Percentiles rank a stretch among this genome's conserved stretches.
Evolutionary conservation across 2,888 invertebrate genomes (phyloP).

Genomic region (Agonopterix heracliana): DNA sequence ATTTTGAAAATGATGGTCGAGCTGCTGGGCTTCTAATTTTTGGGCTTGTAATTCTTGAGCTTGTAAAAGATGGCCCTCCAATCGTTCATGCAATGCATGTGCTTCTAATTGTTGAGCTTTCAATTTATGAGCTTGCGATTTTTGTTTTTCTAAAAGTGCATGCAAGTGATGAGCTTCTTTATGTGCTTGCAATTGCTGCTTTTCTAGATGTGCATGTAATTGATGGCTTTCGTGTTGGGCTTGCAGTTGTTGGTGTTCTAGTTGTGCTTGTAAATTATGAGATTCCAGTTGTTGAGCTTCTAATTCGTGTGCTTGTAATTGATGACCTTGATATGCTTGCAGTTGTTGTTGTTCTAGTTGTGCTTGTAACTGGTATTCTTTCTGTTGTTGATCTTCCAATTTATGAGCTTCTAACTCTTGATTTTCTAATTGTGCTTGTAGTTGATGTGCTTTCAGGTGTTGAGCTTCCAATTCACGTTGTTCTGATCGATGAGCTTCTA

Average conservation of each 20-base stretch:
- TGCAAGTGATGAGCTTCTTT: too few species aligned
- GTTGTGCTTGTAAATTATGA: too few species aligned
- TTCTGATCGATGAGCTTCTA: conserved; percentile 1
- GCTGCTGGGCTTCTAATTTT: background rate
- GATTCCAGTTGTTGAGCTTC: background rate
- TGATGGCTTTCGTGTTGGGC: conserved; percentile 3
- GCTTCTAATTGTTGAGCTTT: conserved; percentile 1
- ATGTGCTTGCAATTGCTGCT: conserved; percentile 2
- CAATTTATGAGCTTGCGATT: conserved; percentile 1
- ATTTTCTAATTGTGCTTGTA: background rate
- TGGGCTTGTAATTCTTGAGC: background rate
- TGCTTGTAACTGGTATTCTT: too few species aligned
- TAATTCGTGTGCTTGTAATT: background rate
- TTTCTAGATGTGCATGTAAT: background rate
- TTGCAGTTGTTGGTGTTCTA: conserved; percentile 1
- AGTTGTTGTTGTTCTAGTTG: conserved; percentile 2
- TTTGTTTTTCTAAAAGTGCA: background rate
- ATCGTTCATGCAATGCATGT: background rate
- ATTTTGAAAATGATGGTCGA: background rate
- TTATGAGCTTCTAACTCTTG: conserved; percentile 3
- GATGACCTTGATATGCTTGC: conserved; percentile 1
- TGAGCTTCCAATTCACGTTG: background rate
- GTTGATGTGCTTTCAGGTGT: background rate
- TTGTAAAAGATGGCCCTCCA: background rate
- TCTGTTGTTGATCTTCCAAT: background rate